A percentile compares a stretch with the other conserved stretches of the same genome.
Conservation (phyloP, 1,140 invertebrate genomes). For the Drosophila takahashii region DNA sequence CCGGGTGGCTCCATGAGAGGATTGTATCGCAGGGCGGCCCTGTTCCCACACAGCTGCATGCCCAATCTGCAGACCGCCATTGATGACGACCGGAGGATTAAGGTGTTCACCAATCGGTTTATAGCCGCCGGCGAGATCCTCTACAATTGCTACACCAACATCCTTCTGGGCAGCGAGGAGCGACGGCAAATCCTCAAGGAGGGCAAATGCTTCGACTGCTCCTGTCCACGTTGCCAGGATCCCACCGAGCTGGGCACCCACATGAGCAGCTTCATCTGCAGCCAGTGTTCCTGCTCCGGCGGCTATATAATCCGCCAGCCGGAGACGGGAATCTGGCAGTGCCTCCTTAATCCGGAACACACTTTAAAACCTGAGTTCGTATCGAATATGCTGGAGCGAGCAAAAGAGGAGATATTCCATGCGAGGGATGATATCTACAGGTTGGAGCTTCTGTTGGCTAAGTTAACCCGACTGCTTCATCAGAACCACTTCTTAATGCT, state of each 20-base stretch:
- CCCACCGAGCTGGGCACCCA: constrained; percentile 88
- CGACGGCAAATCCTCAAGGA: constrained; percentile 88
- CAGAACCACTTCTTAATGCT: constrained; percentile 88
- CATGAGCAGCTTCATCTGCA: constrained; percentile 89
- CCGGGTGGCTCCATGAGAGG: constrained; percentile 86
- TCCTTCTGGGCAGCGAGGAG: constrained; percentile 88
- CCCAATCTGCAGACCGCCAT: constrained; percentile 88
- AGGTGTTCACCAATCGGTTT: constrained; percentile 87
- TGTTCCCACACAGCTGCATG: constrained; percentile 89
- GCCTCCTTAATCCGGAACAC: constrained; percentile 60
- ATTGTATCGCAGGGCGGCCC: constrained; percentile 87
- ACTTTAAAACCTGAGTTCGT: constrained; percentile 61
- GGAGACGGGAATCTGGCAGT: constrained; percentile 59
- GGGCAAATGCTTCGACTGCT: constrained; percentile 91
- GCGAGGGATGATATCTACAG: constrained; percentile 79
- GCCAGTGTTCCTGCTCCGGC: constrained; percentile 71
- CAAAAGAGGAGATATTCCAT: constrained; percentile 84
- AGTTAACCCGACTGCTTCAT: constrained; percentile 86
- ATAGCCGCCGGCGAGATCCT: constrained; percentile 88
- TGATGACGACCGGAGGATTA: constrained; percentile 87
- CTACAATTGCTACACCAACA: constrained; percentile 91
- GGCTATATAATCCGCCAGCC: constrained; percentile 60
- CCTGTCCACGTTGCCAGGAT: constrained; percentile 88
- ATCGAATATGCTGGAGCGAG: constrained; percentile 75
- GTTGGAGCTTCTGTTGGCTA: constrained; percentile 87